Conservation (phyloP, 2,888 invertebrate species). For the Ichneumon xanthorius region DNA sequence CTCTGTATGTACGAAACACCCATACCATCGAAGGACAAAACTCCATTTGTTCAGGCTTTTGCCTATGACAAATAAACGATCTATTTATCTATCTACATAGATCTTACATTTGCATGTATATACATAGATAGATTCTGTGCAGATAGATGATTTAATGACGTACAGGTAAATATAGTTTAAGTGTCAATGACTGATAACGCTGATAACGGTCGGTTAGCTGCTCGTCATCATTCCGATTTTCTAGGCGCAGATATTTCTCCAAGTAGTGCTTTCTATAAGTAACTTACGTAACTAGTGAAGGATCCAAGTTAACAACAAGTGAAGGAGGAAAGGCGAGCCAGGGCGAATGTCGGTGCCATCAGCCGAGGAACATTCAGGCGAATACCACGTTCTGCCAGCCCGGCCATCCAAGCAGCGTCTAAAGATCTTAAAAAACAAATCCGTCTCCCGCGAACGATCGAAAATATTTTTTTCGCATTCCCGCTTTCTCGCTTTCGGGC, state of each 20-base stretch:
- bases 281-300: too few relatives aligned
- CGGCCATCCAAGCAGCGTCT: background rate
- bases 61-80: background rate
- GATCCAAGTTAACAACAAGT: background rate
- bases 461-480: conserved; percentile 49
- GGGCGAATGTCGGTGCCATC: conserved; percentile 34
- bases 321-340: background rate
- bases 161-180: too few relatives aligned
- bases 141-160: too few relatives aligned
- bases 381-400: conserved; percentile 29
- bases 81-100: background rate
- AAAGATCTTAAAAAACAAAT: conserved; percentile 49
- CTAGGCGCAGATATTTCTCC: too few relatives aligned
- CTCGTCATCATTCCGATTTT: too few relatives aligned
- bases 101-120: too few relatives aligned
- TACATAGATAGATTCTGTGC: too few relatives aligned
- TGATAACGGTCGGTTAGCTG: too few relatives aligned
- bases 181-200: too few relatives aligned
- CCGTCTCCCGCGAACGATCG: conserved; percentile 41
- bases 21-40: background rate
- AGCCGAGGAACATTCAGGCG: conserved; percentile 63
- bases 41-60: background rate
- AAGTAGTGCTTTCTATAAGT: too few relatives aligned
- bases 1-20: background rate
- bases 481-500: conserved; percentile 31